These are phyloP conservation scores for Pocillopora damicornis DNA, from an alignment of 64 coral and sea anemone genomes.

Conservation along the genomic window DNA sequence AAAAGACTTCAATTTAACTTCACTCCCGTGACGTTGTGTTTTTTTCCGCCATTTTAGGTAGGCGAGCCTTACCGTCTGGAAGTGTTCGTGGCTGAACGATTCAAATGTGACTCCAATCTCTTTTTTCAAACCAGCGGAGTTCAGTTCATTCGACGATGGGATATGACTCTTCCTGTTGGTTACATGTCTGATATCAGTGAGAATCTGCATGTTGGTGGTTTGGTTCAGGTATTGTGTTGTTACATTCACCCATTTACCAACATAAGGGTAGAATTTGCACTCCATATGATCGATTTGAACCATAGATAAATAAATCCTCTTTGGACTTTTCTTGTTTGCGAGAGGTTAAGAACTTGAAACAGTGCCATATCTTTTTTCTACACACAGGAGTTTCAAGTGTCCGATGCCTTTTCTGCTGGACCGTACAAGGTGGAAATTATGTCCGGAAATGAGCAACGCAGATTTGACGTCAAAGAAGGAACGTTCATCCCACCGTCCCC, in stretches of 20 bases:
- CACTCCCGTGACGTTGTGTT: background rate
- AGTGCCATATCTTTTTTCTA: background rate
- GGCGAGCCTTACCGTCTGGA: slow-evolving; percentile 81
- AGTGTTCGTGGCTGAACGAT: slow-evolving; percentile 85
- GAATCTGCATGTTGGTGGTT: slow-evolving; percentile 44
- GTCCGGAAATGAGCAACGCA: slow-evolving; percentile 67
- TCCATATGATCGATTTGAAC: too few relatives aligned
- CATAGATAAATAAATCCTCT: background rate
- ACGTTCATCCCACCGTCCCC: slow-evolving; percentile 52
- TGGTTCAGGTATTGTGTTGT: slow-evolving; percentile 34
- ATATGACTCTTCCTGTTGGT: slow-evolving; percentile 50
- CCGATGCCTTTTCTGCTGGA: slow-evolving; percentile 80
- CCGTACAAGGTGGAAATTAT: slow-evolving; percentile 82
- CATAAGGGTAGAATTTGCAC: too few relatives aligned
- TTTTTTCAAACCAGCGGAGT: slow-evolving; percentile 87
- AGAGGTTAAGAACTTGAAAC: background rate
- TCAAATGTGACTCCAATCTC: slow-evolving; percentile 71
- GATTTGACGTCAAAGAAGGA: slow-evolving; percentile 60
- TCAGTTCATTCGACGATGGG: slow-evolving; percentile 62
- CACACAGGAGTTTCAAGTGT: slow-evolving; percentile 62
- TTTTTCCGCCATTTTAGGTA: slow-evolving; percentile 33
- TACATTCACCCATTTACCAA: background rate
- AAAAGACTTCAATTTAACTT: background rate
- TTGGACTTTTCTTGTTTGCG: background rate
- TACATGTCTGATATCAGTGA: slow-evolving; percentile 77